Evolutionary conservation across 2,888 invertebrate genomes (phyloP), one percentile per base, ranked within the genome.

Genomic region (Diabrotica balteata): DNA sequence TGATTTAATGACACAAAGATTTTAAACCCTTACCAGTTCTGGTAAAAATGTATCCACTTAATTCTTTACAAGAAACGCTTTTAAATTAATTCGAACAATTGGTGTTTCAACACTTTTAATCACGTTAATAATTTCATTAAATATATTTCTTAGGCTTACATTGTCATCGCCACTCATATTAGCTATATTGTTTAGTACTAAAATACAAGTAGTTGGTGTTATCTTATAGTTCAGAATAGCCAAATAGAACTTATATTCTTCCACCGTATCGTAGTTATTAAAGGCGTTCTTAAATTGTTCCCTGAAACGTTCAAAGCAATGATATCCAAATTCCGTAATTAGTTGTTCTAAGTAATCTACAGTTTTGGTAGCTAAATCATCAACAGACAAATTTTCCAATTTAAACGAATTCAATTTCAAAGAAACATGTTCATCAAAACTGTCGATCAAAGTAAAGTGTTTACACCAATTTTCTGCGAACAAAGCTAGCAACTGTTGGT

Each of bases 401-500:
- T 43, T n/a, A 44, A 67, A 49, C 5, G 54, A 5, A 10, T 54
- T n/a, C 8, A 70, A 43, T n/a, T 62, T 67, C 22, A 70, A 11
- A 17, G 47, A 32, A 17, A 70, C 51, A 44, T 59, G 54, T 42
- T 67, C 60, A 4, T 62, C 49, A 4, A 70, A 59, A 22, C 6
- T 44, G 7, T 67, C 44, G 7, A 58, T 32, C 2, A 58, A 7
- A 10, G 57, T n/a, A 8, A 70, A 63, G 50, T 61, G 17, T 55
- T 59, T 59, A 10, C 53, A 52, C 70, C 70, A 70, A 65, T 65
- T 60, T 7, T 61, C 17, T 6, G 17, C 22, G 42, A 67, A 70
- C 45, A 42, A 58, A n/a, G 62, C 11, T 5, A 62, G 8, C 7
- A 66, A 64, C 11, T 10, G 11, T 7, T 46, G 10, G 32, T 67